Base-by-base conservation (phyloP, 2,888 invertebrate genomes). In the Drosophila hawaiiensis region DNA sequence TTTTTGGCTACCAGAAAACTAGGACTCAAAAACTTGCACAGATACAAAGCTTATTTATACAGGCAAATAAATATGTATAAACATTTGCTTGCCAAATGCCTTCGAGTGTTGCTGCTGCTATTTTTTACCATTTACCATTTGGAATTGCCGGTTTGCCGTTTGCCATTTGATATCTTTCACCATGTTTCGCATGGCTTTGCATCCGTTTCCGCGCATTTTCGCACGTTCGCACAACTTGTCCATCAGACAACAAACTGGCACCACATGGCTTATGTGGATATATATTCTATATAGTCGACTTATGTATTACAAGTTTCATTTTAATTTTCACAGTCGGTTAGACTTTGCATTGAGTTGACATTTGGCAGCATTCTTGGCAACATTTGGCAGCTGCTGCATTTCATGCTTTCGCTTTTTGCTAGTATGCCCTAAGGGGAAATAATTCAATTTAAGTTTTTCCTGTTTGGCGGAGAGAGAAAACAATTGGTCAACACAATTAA, bases 171-270 rank as follows among this genome's bases (percentile, higher is more conserved):
- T 73, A 82, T 76, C 76, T 70, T 69, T 70, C 39, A 56, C 68
- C 62, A 58, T 68, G 62, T 65, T 77, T 54, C 59, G 59, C 54
- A 71, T 49, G 61, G 68, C 67, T 77, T 58, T 47, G 52, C 69
- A 61, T 84, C 73, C 79, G 79, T 71, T 83, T 76, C 63, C 72
- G 65, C 70, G 80, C 75, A 65, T 76, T 82, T 80, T 80, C 55
- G 73, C 86, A 88, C 89, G 76, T 85, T 79, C 69, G 67, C 71
- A 72, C 76, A 80, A 82, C 80, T 86, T 89, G 84, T 89, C 80
- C 76, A 64, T 50, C 67, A 68, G 73, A 69, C 82, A 73, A 76
- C 82, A 78, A 74, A 73, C 71, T 76, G 67, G 54, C 76, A 66
- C 52, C 31, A 39, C 22, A 67, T 59, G 28, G 56, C 14, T 35